Conservation (phyloP, 2,888 invertebrate genomes). For the Cenopis cana region DNA sequence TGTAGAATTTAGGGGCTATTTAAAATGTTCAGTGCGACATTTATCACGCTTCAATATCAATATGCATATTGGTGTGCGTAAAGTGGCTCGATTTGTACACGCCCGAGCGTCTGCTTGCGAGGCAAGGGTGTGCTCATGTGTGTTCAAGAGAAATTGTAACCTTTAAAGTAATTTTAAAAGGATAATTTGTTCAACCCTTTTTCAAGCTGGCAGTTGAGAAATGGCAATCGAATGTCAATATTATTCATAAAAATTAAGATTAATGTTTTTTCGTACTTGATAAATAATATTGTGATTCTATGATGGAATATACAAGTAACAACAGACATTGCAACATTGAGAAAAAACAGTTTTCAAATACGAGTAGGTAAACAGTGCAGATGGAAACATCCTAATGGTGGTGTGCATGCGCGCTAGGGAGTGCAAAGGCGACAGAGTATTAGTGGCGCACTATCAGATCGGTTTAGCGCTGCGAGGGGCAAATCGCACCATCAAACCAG, state of each 20-base stretch:
- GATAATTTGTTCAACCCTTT: constrained; percentile 1
- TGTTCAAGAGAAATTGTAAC: constrained; percentile 1
- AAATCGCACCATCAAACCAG: constrained; percentile 49
- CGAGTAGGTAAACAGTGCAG: not conserved
- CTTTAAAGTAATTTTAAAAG: constrained; percentile 1
- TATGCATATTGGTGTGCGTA: constrained; percentile 34
- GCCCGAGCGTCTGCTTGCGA: constrained; percentile 1
- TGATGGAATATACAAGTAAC: too few species aligned
- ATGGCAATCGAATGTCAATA: too few species aligned
- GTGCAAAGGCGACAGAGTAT: constrained; percentile 52
- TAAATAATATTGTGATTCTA: too few species aligned
- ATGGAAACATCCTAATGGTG: not conserved
- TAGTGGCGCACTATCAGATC: constrained; percentile 52
- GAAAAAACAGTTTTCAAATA: not conserved
- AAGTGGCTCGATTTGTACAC: constrained; percentile 40
- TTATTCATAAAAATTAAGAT: too few species aligned
- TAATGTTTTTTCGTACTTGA: too few species aligned
- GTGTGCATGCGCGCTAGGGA: constrained; percentile 20
- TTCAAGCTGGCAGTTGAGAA: not conserved
- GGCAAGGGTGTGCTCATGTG: constrained; percentile 19
- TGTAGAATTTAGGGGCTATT: constrained; percentile 32
- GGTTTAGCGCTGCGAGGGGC: constrained; percentile 48
- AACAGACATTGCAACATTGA: not conserved
- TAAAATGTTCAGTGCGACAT: constrained; percentile 29
- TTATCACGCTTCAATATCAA: constrained; percentile 41